Evolutionary conservation across 2,888 invertebrate genomes (phyloP).

Genomic region (Bimastos eiseni): DNA sequence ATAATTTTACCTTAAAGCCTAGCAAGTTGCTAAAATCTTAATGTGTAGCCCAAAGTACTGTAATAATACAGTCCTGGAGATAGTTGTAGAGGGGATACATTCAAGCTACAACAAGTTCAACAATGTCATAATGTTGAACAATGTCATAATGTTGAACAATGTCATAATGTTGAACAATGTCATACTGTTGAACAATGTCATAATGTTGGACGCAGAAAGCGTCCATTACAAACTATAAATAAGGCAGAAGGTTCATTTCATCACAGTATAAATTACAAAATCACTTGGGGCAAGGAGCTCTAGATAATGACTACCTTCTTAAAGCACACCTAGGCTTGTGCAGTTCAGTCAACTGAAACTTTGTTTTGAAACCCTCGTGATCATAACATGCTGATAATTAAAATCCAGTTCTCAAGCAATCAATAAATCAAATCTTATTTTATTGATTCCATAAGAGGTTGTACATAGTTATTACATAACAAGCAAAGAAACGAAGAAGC

Average conservation of each 20-base stretch:
- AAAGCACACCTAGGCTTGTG: background rate
- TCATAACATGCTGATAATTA: background rate
- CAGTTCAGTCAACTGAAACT: background rate
- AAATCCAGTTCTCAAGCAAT: too few species aligned
- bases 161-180: too few species aligned
- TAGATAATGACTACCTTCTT: background rate
- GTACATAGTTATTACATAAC: too few species aligned
- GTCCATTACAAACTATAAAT: background rate
- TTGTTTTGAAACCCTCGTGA: background rate
- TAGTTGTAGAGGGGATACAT: background rate
- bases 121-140: background rate
- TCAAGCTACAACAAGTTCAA: background rate
- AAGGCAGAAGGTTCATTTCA: background rate
- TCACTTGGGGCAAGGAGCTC: background rate
- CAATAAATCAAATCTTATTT: too few species aligned
- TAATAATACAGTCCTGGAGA: background rate
- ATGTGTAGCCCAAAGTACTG: background rate
- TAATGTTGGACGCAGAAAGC: background rate
- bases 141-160: background rate
- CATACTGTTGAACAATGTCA: background rate
- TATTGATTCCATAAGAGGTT: too few species aligned
- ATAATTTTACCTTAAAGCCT: too few species aligned
- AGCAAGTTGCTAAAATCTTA: too few species aligned
- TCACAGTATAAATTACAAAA: background rate
- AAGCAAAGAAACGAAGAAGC: too few species aligned